phyloP scores from a whole-genome alignment of 2,113 vertebrate genomes.

The Platysternon megacephalum region DNA sequence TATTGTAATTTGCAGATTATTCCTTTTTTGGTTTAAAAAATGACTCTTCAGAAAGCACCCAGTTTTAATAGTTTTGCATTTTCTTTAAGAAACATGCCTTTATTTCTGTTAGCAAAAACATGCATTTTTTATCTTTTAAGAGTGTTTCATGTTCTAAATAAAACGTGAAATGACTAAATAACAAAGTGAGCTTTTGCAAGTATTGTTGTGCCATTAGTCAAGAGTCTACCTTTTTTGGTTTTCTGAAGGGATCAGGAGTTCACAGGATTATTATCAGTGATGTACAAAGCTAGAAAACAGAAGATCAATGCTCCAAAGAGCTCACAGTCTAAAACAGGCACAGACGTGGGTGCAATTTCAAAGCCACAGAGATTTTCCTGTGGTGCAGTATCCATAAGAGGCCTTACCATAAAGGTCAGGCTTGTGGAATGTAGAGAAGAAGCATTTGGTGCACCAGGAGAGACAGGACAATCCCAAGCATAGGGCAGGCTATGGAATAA shows the following conservation, averaged over 20 bases:
- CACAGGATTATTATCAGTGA: conserved; percentile 22
- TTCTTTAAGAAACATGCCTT: background rate
- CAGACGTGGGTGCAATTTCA: background rate
- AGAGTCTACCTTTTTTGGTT: conserved; percentile 6
- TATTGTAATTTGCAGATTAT: background rate
- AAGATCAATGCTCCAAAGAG: background rate
- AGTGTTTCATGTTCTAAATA: background rate
- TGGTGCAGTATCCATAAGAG: background rate
- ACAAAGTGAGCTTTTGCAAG: background rate
- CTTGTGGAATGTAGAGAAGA: background rate
- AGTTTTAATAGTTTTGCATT: background rate
- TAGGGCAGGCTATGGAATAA: background rate
- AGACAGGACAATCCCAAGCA: background rate
- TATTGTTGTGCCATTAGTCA: conserved; percentile 18
- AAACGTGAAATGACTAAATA: background rate
- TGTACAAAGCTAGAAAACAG: background rate
- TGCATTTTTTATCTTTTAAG: background rate
- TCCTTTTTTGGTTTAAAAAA: background rate
- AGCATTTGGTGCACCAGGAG: background rate
- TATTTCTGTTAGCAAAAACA: background rate
- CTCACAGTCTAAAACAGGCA: background rate
- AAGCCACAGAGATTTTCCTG: background rate
- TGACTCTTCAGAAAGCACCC: background rate
- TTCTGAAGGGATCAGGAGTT: conserved; percentile 35
- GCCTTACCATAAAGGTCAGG: background rate